These are phyloP conservation scores for Leptarthrus brevirostris DNA, from an alignment of 2,888 invertebrate species.

Conservation along the genomic window DNA sequence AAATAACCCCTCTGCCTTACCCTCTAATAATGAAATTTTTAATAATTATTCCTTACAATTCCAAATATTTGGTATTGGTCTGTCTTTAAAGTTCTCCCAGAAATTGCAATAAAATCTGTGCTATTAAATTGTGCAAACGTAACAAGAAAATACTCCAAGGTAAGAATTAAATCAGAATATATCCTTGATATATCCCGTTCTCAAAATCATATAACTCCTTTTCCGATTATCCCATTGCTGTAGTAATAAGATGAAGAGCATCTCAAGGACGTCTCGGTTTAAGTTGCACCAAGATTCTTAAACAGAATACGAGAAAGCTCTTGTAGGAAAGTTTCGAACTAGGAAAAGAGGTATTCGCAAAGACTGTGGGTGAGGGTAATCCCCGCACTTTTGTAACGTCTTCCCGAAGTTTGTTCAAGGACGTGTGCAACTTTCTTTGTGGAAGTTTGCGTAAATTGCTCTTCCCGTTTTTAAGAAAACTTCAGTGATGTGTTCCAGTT, in stretches of 20 bases:
- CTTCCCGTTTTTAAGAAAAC: conserved; percentile 39
- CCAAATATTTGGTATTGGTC: no score
- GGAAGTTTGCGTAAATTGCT: conserved; percentile 49
- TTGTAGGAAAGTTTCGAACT: conserved; percentile 42
- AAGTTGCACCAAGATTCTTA: conserved; percentile 16
- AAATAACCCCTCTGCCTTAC: no score
- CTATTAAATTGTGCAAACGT: no score
- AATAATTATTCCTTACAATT: no score
- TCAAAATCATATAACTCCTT: conserved; percentile 32
- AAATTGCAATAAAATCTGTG: no score
- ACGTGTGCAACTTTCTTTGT: conserved; percentile 54
- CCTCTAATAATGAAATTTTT: no score
- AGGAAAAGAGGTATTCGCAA: conserved; percentile 42
- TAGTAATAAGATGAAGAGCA: conserved; percentile 42
- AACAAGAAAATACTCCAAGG: neutral
- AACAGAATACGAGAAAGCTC: conserved; percentile 34
- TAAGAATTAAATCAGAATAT: conserved; percentile 11
- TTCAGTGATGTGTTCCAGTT: conserved; percentile 31
- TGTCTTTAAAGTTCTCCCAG: no score
- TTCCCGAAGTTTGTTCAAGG: conserved; percentile 52
- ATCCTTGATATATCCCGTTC: conserved; percentile 14
- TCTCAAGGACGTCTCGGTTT: conserved; percentile 44
- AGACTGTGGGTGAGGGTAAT: no score
- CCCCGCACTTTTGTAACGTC: neutral
- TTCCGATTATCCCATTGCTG: conserved; percentile 42